Evolutionary conservation across 2,888 invertebrate species (phyloP), one percentile per base, ranked within the genome.

Genomic region (Nomada ferruginata): DNA sequence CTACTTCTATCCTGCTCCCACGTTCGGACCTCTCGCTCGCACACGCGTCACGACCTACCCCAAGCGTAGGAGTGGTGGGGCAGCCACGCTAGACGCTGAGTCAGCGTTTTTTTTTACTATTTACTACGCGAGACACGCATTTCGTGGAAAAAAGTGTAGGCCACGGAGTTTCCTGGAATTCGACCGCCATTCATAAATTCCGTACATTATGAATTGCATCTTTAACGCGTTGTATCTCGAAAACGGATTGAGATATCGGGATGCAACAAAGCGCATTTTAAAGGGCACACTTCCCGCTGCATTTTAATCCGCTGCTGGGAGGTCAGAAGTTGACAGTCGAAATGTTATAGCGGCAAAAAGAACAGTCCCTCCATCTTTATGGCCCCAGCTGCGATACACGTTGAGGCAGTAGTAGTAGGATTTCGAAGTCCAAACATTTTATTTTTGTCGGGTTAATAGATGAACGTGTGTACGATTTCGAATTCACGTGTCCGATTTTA

Each of bases 71-170:
- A 11, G 4, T 13, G 11, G 15, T 29, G 50, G 9, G 36, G 36
- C 5, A 36, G 26, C 26, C 44, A 44, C 20, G 44, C 13, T 26
- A 50, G 52, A 52, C 65, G 50, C 52, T n/a, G 26, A n/a, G 26
- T 50, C 52, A 36, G 29, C 29, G 10, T 26, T 29, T 50, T 50
- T 29, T 52, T 29, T 26, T 9, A 65, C 47, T 47, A 47, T 47
- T 65, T 52, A 52, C 29, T 65, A 65, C 50, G n/a, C 50, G n/a
- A 29, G 26, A 18, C 18, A 50, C 50, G n/a, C 26, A 64, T 50
- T n/a, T 64, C 11, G 11, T 0, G 50, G 18, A 50, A 64, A 64
- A 63, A 64, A n/a, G 11, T n/a, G 64, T 50, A 10, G 57, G 57
- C 26, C 47, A 26, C 20, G 11, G 7, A 18, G 29, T 65, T n/a